Evolutionary conservation across 2,113 vertebrate genomes (phyloP), one percentile per base, ranked within the genome.

Genomic region (Dinomys branickii): DNA sequence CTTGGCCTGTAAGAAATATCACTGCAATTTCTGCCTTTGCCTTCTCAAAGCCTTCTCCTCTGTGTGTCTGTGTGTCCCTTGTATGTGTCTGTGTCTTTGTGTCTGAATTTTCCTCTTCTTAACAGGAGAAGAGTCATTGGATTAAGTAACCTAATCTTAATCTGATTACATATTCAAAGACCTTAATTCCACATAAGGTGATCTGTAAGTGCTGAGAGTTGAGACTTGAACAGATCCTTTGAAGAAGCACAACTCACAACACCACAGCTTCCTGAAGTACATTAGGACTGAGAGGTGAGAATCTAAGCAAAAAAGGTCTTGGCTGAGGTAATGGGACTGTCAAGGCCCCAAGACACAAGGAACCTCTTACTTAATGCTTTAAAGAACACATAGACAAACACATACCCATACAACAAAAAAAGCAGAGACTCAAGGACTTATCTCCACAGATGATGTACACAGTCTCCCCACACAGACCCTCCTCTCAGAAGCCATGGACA

Each of bases 381-480:
- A 8, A 61, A 83, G 59, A 19, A 33, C 75, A 75, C 13, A n/a
- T 38, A 89, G 47, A 84, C 24, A 84, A 28, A 52, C 12, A 12
- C 58, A 50, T 12, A 1, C 9, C 4, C 30, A 38, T 19, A 4
- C 63, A 47, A 22, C 35, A 75, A 5, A 17, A 65, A 63, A 14
- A 38, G 7, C 5, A 65, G 59, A 71, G 19, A 13, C 52, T 83
- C 12, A 28, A 77, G 71, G 4, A 19, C 0, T 0, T 26, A 69
- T 16, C 4, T n/a, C 28, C 28, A 10, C 52, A 22, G 20, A 12
- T 33, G 44, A 59, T 75, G 5, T 35, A 17, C 47, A 0, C 0
- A 54, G 30, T 2, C 28, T 67, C 16, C 35, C 30, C 0, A 0
- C 0, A 3, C 5, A 52, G 69, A 30, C 33, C 26, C 4, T 5